Evolutionary conservation across 2,113 vertebrate species (phyloP), one percentile per base, ranked within the genome.

Genomic region (Ochotona curzoniae): DNA sequence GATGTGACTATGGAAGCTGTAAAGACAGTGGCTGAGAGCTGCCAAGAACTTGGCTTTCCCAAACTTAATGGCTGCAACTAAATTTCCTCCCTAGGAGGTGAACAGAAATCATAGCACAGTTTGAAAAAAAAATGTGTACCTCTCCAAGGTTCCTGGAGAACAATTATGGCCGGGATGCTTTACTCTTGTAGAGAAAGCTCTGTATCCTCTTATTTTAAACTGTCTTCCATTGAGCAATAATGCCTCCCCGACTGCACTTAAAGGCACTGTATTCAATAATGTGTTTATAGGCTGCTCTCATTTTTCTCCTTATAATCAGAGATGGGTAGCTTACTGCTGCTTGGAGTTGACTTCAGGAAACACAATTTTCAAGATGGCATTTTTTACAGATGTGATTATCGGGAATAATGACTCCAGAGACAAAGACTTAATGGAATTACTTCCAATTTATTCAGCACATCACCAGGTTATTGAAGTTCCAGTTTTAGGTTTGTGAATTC

Each of bases 341-440:
- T 90, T 44, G 21, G 81, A 86, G 38, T 61, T 4, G 7, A 91
- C 76, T 79, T 87, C n/a, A 81, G 81, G 66, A 94, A 92, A 95
- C 54, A 51, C 0, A 7, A 66, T 85, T 95, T 96, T 92, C 82
- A 92, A 64, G 57, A 82, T 75, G 61, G 66, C 75, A 64, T 25
- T 83, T 94, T 38, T 4, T 21, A 91, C 93, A 95, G 69, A 30
- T 78, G 87, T 91, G 81, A 82, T 95, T 96, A 94, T 93, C 85
- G 64, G 61, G 90, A 96, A 90, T 96, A 92, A 94, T 88, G 89
- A 85, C 64, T 60, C 4, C 86, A 92, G 87, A 96, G 91, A 95
- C 95, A 97, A 96, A 76, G 60, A 83, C 95, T 96, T 97, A 96
- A 93, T 96, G 93, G 85, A 0, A 57, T 96, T 94, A 91, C 78